Conservation (phyloP, 2,113 vertebrate genomes). For the Neoarius graeffei region DNA sequence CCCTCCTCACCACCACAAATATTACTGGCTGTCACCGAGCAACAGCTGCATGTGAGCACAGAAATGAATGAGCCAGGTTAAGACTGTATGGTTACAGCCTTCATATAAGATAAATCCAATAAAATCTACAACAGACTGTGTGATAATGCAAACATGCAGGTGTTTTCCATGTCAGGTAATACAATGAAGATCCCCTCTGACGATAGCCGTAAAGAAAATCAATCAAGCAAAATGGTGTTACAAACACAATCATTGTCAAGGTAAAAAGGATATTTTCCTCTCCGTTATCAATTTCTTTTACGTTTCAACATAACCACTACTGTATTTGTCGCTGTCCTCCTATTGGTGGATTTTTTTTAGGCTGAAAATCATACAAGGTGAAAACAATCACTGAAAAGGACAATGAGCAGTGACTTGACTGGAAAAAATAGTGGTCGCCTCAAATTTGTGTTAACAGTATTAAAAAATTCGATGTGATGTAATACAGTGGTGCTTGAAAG, state of each 20-base stretch:
- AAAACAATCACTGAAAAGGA: too few species aligned
- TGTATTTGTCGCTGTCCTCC: neutral
- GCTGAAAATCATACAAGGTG: neutral
- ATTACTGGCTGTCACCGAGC: slow-evolving; percentile 45
- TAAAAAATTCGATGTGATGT: too few species aligned
- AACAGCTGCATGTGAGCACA: slow-evolving; percentile 19
- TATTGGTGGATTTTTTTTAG: neutral
- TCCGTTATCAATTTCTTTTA: neutral
- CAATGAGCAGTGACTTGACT: too few species aligned
- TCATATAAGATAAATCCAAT: neutral
- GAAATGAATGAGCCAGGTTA: neutral
- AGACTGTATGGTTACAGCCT: neutral
- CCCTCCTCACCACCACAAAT: slow-evolving; percentile 23
- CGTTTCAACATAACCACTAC: neutral
- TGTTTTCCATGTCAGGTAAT: neutral
- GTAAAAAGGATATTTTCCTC: neutral
- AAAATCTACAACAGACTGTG: neutral
- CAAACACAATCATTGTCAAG: too few species aligned
- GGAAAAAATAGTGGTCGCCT: too few species aligned
- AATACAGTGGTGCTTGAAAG: too few species aligned
- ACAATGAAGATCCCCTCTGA: neutral
- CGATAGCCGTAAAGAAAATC: neutral
- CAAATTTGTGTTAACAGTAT: too few species aligned
- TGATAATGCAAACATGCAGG: neutral
- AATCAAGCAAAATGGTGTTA: too few species aligned